These are phyloP conservation scores for Acanthosepion pharaonis DNA, from an alignment of 2,888 invertebrate species.

Conservation along the genomic window DNA sequence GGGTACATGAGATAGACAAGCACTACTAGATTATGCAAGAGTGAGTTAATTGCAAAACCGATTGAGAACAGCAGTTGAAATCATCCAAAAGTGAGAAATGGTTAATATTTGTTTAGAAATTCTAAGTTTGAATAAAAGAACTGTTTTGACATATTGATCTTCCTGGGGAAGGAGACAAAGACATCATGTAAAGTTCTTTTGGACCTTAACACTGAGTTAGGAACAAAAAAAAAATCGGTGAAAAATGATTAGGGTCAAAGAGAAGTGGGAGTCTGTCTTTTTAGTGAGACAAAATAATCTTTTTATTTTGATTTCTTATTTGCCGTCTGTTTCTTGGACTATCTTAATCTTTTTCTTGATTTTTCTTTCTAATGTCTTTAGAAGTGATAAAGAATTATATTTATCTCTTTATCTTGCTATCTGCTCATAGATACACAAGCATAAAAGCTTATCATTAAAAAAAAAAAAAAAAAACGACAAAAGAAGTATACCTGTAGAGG, in stretches of 20 bases:
- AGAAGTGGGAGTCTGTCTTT: background rate
- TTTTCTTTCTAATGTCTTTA: background rate
- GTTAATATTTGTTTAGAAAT: too few species aligned
- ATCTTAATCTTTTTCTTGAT: background rate
- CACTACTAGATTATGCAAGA: too few species aligned
- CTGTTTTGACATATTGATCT: too few species aligned
- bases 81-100: too few species aligned
- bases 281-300: background rate
- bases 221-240: background rate
- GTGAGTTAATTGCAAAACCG: too few species aligned
- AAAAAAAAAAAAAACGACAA: background rate
- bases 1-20: too few species aligned
- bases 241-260: background rate
- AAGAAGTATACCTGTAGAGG: background rate
- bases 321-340: background rate
- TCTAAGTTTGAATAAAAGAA: too few species aligned
- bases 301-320: background rate
- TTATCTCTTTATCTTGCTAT: background rate
- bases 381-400: conserved; percentile 4
- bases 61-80: too few species aligned
- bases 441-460: background rate
- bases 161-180: too few species aligned
- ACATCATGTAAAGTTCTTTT: too few species aligned
- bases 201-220: too few species aligned
- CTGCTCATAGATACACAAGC: background rate